Percentiles rank a stretch among this genome's conserved stretches.
These are phyloP conservation scores for Peromyscus eremicus DNA, from an alignment of 2,797 vertebrate genomes.

Conservation along the genomic window DNA sequence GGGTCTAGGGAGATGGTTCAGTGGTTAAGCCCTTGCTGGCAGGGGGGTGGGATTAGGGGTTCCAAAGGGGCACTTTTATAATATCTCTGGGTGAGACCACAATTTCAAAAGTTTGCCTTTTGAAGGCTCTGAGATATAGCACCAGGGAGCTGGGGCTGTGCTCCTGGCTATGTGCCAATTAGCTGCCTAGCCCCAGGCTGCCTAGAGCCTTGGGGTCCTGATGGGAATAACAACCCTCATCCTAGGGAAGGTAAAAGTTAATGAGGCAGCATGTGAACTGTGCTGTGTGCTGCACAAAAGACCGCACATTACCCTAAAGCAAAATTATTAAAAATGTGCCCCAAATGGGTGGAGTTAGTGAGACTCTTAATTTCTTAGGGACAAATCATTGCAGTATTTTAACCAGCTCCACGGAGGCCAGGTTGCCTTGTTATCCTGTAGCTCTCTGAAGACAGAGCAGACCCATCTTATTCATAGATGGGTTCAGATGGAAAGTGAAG, in stretches of 20 bases:
- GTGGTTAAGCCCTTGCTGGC: neutral
- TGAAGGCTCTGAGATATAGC: neutral
- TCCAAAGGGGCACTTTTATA: neutral
- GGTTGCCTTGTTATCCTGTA: neutral
- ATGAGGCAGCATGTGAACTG: neutral
- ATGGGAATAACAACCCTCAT: neutral
- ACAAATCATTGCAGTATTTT: neutral
- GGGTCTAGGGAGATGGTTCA: neutral
- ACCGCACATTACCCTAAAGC: neutral
- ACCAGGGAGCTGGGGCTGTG: neutral
- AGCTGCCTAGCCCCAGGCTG: neutral
- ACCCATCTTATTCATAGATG: neutral
- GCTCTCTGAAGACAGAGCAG: neutral
- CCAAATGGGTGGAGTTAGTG: neutral
- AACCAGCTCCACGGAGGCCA: neutral
- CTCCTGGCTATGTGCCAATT: neutral
- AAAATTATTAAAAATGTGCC: constrained; percentile 5
- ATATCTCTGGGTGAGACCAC: neutral
- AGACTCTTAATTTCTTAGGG: neutral
- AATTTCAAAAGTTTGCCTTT: neutral
- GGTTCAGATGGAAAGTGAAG: neutral
- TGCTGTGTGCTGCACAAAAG: neutral
- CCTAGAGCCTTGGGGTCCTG: neutral
- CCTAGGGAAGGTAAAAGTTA: neutral
- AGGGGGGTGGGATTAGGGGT: too few relatives aligned